phyloP scores from a whole-genome alignment of 1,140 invertebrate species.

The Caerostris darwini region DNA sequence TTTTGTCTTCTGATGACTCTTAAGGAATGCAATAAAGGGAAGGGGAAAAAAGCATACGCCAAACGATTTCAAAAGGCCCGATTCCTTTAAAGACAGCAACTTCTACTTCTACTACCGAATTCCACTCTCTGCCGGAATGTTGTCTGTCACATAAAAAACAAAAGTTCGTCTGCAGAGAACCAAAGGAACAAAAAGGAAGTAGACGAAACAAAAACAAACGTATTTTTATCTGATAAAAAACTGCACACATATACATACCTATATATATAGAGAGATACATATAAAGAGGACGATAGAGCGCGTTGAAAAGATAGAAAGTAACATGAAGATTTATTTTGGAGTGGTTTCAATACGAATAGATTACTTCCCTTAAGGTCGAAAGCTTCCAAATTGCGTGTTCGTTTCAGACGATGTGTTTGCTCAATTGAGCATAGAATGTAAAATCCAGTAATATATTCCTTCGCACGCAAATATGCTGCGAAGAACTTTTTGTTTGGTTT shows the following conservation, averaged over 20 bases:
- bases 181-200: background rate
- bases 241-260: too few species aligned
- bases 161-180: background rate
- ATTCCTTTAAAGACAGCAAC: constrained; percentile 37
- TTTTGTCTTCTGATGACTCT: background rate
- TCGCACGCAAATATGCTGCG: background rate
- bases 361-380: background rate
- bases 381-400: background rate
- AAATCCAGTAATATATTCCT: too few species aligned
- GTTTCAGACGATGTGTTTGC: background rate
- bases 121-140: background rate
- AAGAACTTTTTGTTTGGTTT: background rate
- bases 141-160: constrained; percentile 28
- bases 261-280: too few species aligned
- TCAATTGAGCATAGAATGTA: background rate
- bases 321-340: constrained; percentile 9
- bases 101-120: constrained; percentile 8
- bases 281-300: too few species aligned
- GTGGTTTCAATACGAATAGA: constrained; percentile 54
- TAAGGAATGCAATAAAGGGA: constrained; percentile 52
- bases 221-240: too few species aligned
- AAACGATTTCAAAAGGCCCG: constrained; percentile 17
- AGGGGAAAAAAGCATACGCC: background rate
- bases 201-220: too few species aligned
- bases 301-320: background rate